These are phyloP conservation scores for Potamarius usumacintae DNA, from an alignment of 2,113 vertebrate genomes.

Conservation along the genomic window DNA sequence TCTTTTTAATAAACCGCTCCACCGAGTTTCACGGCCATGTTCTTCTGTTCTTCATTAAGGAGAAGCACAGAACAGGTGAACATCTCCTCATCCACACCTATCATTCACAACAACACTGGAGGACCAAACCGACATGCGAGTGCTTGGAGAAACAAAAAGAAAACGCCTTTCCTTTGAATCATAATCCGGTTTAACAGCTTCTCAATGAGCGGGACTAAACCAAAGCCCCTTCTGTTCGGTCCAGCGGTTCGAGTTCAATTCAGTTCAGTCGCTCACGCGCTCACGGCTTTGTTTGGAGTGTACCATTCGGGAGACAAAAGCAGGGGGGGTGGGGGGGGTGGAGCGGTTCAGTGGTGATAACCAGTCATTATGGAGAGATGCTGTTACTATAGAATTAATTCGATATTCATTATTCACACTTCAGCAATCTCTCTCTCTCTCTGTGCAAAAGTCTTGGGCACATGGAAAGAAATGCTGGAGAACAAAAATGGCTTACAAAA, in stretches of 20 bases:
- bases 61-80: conserved; percentile 39
- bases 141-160: neutral
- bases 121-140: neutral
- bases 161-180: neutral
- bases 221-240: neutral
- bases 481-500: no score
- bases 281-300: conserved; percentile 47
- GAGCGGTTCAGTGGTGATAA: neutral
- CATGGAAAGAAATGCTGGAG: no score
- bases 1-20: no score
- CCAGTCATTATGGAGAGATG: neutral
- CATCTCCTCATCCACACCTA: neutral
- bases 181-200: neutral
- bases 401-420: no score
- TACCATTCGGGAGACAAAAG: conserved; percentile 45
- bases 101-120: neutral
- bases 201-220: neutral
- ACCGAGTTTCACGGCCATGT: neutral
- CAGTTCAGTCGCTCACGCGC: conserved; percentile 40
- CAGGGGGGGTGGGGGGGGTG: neutral
- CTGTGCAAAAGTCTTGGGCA: no score
- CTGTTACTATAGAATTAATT: no score
- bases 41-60: neutral
- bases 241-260: conserved; percentile 36
- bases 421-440: no score